phyloP scores from a whole-genome alignment of 2,113 vertebrate species.

The Aleadryas rufinucha region DNA sequence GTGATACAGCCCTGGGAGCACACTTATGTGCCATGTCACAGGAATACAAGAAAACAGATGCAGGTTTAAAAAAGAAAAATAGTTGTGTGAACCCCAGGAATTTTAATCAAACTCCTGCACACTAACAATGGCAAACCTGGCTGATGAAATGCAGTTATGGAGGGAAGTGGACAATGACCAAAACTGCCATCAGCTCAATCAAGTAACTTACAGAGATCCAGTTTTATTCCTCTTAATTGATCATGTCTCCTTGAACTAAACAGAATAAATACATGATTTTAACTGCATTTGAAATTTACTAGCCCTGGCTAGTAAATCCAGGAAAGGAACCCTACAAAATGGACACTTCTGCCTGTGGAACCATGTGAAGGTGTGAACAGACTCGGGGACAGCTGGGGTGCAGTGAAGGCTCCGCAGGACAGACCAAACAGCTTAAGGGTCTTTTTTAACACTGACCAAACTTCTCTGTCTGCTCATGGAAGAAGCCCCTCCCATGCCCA shows the following conservation, averaged over 20 bases:
- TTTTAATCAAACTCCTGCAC: background rate
- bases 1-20: background rate
- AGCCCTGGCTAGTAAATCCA: background rate
- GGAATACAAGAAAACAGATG: background rate
- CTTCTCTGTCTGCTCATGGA: rapidly evolving
- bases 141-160: background rate
- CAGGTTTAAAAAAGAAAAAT: background rate
- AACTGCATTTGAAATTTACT: background rate
- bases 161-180: background rate
- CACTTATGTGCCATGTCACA: background rate
- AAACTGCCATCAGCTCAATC: background rate
- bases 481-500: background rate
- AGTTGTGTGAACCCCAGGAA: background rate
- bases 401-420: rapidly evolving
- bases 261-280: background rate
- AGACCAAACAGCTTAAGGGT: rapidly evolving
- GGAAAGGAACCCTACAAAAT: background rate
- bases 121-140: background rate
- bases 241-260: background rate
- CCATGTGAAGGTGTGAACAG: rapidly evolving
- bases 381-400: rapidly evolving
- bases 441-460: background rate
- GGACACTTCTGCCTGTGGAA: rapidly evolving
- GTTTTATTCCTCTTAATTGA: background rate
- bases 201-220: background rate